Base-by-base conservation (phyloP, 1,140 invertebrate genomes). In the Aricia agestis region DNA sequence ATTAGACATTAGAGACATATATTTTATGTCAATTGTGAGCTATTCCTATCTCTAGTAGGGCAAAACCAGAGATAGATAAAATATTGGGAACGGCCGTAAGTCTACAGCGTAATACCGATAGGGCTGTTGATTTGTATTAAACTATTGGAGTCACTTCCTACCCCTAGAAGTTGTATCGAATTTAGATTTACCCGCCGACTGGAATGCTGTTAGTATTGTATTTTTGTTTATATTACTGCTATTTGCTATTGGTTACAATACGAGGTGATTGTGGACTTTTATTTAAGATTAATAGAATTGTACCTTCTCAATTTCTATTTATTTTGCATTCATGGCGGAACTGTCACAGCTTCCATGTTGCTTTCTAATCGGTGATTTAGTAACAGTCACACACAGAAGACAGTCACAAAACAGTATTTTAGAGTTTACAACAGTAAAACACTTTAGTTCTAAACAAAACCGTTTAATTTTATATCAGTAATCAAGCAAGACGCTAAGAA, bases 321-420 rank as follows among this genome's bases (percentile, higher is more conserved):
- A 91, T 91, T 91, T 92, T 91, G 89, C 90, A 91, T 92, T 92
- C 90, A 92, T 92, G 90, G 90, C 90, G 89, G 90, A 92, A 92
- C 90, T 92, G 90, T 92, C 90, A 91, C 82, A 80, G 85, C 89
- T 92, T 91, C 90, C 90, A 92, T 92, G 90, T 92, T 92, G 90
- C 89, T 92, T 92, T 92, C 90, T 91, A 91, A 90, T 80, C 74
- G 78, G 80, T 76, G 17, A 63, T 70, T 70, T 69, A 70, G 15
- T 45, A 42, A 36, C 41, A 63, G 17, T 17, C 11, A 18, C 25
- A 36, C 58, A 59, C 31, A 17, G 11, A 63, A 63, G 18, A 36
- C 36, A 59, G 42, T 59, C 32, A 69, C 45, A 69, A 58, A 67
- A 71, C 69, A 66, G 19, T 9, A 68, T 45, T 66, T 69, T 68